Percentiles rank a stretch among this genome's conserved stretches.
These are phyloP conservation scores for Capreolus pygargus DNA, from an alignment of 2,113 vertebrate genomes.

Conservation along the genomic window DNA sequence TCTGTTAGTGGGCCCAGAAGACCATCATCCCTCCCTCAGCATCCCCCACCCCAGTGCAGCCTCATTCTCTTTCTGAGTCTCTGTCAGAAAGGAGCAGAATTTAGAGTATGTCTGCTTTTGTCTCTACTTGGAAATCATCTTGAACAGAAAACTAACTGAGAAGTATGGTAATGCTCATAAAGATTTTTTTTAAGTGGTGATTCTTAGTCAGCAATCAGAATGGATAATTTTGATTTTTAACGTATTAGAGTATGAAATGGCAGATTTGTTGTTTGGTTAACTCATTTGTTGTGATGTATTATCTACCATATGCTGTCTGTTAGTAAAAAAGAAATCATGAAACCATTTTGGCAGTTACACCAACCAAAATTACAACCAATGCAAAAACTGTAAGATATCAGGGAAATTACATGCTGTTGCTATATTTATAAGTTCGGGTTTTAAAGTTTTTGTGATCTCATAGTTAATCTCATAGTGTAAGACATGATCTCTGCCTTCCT, in stretches of 20 bases:
- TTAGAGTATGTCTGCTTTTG: background rate
- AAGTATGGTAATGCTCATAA: background rate
- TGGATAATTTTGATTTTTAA: background rate
- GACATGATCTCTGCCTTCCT: background rate
- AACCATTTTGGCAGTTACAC: background rate
- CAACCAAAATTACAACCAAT: background rate
- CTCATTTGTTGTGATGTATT: background rate
- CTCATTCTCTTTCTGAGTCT: background rate
- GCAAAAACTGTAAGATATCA: background rate
- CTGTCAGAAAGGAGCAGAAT: background rate
- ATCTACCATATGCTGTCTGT: background rate
- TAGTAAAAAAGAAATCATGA: background rate
- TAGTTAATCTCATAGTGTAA: background rate
- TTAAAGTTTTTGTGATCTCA: background rate
- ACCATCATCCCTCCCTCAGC: too few relatives aligned
- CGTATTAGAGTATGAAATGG: background rate
- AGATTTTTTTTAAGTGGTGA: background rate
- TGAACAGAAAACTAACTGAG: background rate
- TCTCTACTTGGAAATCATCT: background rate
- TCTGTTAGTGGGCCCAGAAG: background rate
- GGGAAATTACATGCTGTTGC: background rate
- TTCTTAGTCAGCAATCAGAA: background rate
- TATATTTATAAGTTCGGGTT: background rate
- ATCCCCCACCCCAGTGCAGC: background rate
- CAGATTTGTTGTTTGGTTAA: background rate